Base-by-base conservation (phyloP, 2,888 invertebrate species). In the Protophormia terraenovae region DNA sequence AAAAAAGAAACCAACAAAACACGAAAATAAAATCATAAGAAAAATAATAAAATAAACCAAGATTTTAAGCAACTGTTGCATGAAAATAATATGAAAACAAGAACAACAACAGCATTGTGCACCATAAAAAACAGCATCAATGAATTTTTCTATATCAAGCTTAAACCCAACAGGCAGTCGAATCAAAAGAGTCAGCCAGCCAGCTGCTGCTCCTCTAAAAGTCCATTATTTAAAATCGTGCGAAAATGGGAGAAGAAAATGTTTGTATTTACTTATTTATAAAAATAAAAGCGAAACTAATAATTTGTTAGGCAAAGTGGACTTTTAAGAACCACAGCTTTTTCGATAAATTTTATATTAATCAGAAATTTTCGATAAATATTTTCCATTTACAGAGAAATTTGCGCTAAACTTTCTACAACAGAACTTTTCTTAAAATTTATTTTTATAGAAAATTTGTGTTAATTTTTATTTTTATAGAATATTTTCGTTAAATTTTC, bases 181-280 rank as follows among this genome's bases (percentile, higher is more conserved):
- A 38, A 45, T n/a, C 19, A 22, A 22, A 60, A 38, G 27, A 35
- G 32, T n/a, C 38, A 35, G 5, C 22, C 78, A 78, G 24, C 47
- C 85, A 86, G 83, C 87, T 84, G 87, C 84, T 87, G 86, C 85
- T 87, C 85, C 81, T 84, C 50, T 75, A 81, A n/a, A 84, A 86
- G 77, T 77, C 86, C 81, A 87, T 86, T 86, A 85, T 83, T 85
- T 78, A 64, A 82, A 82, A 82, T 82, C 85, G 82, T 82, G 75
- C 78, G 75, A 85, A 82, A 85, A 79, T 82, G 82, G 82, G 73
- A 75, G 73, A 85, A 78, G 69, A 41, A 58, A 66, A 80, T n/a
- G n/a, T 55, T 58, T 47, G 29, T 45, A 64, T 53, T 22, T 55
- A 41, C 66, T n/a, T n/a, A n/a, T n/a, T n/a, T n/a, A n/a, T n/a